Evolutionary conservation across 2,888 invertebrate species (phyloP).

Genomic region (Caenorhabditis becei): DNA sequence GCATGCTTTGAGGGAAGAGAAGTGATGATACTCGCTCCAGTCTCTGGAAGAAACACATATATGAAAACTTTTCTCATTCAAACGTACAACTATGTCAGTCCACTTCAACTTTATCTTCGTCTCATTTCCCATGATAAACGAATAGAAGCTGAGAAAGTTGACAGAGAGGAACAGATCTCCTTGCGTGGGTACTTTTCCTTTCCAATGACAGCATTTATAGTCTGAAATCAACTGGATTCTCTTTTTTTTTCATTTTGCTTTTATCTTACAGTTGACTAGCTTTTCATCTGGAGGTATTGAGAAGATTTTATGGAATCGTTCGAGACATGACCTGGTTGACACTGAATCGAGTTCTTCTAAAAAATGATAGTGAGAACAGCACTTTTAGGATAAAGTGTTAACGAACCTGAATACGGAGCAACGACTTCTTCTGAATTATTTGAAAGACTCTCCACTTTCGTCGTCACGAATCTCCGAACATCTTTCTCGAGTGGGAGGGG

Average conservation of each 20-base stretch:
- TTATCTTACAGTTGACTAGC: conserved; percentile 91
- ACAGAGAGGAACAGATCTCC: conserved; percentile 98
- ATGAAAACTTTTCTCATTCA: conserved; percentile 1
- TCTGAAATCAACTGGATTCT: conserved; percentile 82
- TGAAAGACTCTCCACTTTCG: conserved; percentile 95
- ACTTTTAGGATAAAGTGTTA: neutral
- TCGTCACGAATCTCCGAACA: conserved; percentile 93
- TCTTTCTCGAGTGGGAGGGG: conserved; percentile 95
- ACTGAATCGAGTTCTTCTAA: conserved; percentile 85
- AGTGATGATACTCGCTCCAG: conserved; percentile 77
- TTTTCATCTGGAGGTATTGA: conserved; percentile 94
- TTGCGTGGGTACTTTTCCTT: conserved; percentile 93
- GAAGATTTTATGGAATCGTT: conserved; percentile 92
- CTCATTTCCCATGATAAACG: conserved; percentile 93
- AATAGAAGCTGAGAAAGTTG: conserved; percentile 95
- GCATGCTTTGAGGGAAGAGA: conserved; percentile 76
- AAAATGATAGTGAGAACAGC: conserved; percentile 17
- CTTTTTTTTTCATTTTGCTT: neutral
- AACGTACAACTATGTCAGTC: conserved; percentile 88
- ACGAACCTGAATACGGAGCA: conserved; percentile 52
- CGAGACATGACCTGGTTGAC: conserved; percentile 84
- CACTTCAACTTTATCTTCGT: conserved; percentile 92
- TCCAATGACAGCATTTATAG: conserved; percentile 90
- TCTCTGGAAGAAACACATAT: conserved; percentile 70
- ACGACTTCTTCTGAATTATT: conserved; percentile 54